Evolutionary conservation across 2,113 vertebrate species (phyloP), one percentile per base, ranked within the genome.

Genomic region (Coracopsis vasa): DNA sequence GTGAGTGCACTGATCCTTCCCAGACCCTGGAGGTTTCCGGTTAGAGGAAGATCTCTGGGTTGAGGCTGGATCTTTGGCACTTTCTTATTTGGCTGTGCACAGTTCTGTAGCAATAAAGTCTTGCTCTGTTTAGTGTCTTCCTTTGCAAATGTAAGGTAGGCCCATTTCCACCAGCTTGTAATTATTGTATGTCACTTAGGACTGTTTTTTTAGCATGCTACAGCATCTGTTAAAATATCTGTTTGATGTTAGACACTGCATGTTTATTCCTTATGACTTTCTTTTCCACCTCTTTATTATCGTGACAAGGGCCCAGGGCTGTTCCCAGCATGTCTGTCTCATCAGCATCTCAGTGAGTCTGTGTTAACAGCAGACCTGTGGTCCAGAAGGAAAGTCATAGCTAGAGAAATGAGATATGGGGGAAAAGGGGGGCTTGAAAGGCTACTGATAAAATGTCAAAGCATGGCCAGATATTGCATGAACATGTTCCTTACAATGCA

Each of bases 401-500:
- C 45, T 54, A 42, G 48, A 31, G 44, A 79, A 80, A 72, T 65
- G 48, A 72, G 29, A 17, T 91, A 45, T 13, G 31, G 37, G 14
- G 35, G 41, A 11, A n/a, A 58, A 58, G 33, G 7, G 14, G 8
- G 81, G 3, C 33, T 87, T 72, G 56, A 80, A 91, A 85, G 8
- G 16, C 65, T 80, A 16, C 28, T 51, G 41, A 72, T 60, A 35
- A 86, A 65, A 65, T 51, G 13, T 42, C 44, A 69, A 56, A 85
- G 16, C 58, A 28, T 17, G 12, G 39, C 13, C 53, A 90, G 37
- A 39, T 65, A 28, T 7, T 60, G 10, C 39, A 33, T 0, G 4
- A 29, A 23, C 0, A 1, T 1, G 0, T 80, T 90, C 29, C 28
- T 79, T 54, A 45, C 5, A 5, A 27, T 71, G 21, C 28, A 6